Evolutionary conservation across 2,888 invertebrate species (phyloP).

Genomic region (Miltochrista miniata): DNA sequence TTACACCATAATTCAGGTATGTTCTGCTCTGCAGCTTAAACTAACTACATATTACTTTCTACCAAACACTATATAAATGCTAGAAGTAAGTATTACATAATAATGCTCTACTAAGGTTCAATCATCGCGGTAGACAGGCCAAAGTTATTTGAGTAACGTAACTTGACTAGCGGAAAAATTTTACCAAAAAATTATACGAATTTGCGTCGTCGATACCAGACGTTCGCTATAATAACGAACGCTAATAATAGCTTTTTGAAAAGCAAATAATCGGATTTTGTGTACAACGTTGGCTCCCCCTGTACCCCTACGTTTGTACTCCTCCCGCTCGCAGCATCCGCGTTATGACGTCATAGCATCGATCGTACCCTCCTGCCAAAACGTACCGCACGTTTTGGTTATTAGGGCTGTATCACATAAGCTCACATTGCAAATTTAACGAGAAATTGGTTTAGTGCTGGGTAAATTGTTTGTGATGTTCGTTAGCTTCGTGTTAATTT

Average conservation of each 20-base stretch:
- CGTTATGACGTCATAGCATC: constrained; percentile 73
- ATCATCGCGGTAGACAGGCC: constrained; percentile 12
- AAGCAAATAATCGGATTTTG: constrained; percentile 53
- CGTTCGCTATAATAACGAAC: constrained; percentile 42
- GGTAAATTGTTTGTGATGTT: constrained; percentile 27
- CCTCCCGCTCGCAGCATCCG: constrained; percentile 59
- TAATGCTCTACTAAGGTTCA: too few species aligned
- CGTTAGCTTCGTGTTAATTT: constrained; percentile 4
- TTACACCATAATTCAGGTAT: too few species aligned
- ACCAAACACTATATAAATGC: too few species aligned
- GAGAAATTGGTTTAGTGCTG: constrained; percentile 31
- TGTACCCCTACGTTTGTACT: constrained; percentile 34
- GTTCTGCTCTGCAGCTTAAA: too few species aligned
- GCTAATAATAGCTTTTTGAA: constrained; percentile 61
- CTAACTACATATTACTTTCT: too few species aligned
- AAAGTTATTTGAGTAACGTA: constrained; percentile 16
- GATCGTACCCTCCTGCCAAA: constrained; percentile 64
- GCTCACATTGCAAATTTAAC: constrained; percentile 31
- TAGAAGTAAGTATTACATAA: too few species aligned
- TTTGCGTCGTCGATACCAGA: constrained; percentile 34
- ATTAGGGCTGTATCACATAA: constrained; percentile 45
- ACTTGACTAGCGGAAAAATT: constrained; percentile 24
- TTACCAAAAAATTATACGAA: constrained; percentile 31
- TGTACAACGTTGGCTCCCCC: constrained; percentile 37
- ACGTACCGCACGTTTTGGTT: constrained; percentile 54